phyloP scores from a whole-genome alignment of 1,140 invertebrate genomes.

The Hydropsyche tenuis region DNA sequence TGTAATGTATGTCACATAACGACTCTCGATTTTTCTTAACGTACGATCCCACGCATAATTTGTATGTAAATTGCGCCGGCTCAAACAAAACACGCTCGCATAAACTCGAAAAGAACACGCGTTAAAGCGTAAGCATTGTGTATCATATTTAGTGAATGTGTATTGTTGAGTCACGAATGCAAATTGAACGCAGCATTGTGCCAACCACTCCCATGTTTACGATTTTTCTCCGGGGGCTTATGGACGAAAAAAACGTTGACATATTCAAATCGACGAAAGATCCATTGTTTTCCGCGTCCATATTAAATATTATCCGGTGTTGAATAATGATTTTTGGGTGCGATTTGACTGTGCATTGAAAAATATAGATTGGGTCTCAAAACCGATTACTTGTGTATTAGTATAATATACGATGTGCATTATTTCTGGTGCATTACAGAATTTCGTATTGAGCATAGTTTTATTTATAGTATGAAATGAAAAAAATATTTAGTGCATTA shows the following conservation, averaged over 20 bases:
- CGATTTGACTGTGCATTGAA: too few species aligned
- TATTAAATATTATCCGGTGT: neutral
- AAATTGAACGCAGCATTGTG: neutral
- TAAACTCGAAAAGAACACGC: neutral
- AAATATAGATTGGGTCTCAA: too few species aligned
- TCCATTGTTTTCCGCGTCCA: neutral
- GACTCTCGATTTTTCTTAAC: slow-evolving; percentile 8
- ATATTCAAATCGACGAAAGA: slow-evolving; percentile 5
- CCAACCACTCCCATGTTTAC: slow-evolving; percentile 7
- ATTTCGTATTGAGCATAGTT: too few species aligned
- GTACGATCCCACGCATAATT: slow-evolving; percentile 18
- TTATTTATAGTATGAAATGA: too few species aligned
- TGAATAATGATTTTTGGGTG: too few species aligned
- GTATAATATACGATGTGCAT: too few species aligned
- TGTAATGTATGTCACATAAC: neutral
- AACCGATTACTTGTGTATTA: too few species aligned
- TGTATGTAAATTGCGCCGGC: slow-evolving; percentile 2
- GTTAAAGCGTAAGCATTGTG: slow-evolving; percentile 10
- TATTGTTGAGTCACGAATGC: slow-evolving; percentile 25
- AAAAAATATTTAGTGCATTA: too few species aligned
- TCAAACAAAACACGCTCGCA: slow-evolving; percentile 1
- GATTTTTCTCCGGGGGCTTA: slow-evolving; percentile 2
- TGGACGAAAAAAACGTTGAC: neutral
- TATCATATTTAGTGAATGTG: slow-evolving; percentile 22
- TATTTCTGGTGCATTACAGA: too few species aligned